Evolutionary conservation across 2,888 invertebrate species (phyloP).

Genomic region (Stegana nigrithorax): DNA sequence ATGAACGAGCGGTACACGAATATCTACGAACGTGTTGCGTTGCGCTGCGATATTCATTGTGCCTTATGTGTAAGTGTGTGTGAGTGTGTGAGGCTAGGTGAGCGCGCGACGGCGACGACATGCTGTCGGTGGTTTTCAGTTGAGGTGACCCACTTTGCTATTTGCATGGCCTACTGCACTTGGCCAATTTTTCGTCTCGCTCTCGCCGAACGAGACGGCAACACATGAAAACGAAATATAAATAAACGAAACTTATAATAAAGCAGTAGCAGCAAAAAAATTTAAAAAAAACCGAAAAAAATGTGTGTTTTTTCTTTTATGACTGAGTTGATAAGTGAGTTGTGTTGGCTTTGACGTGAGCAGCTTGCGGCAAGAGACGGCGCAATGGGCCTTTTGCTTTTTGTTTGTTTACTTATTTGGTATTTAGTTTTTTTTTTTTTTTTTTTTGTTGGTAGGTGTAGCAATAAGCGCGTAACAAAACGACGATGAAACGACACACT

Average conservation of each 20-base stretch:
- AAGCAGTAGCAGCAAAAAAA: constrained; percentile 9
- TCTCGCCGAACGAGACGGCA: constrained; percentile 34
- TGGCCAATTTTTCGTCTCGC: constrained; percentile 68
- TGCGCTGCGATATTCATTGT: constrained; percentile 14
- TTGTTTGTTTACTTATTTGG: background rate
- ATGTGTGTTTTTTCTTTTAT: constrained; percentile 7
- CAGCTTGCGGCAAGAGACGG: background rate
- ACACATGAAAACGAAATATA: constrained; percentile 3
- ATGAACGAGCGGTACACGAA: background rate
- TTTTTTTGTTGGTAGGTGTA: background rate
- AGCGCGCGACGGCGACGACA: constrained; percentile 2
- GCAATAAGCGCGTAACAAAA: background rate
- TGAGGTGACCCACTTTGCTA: constrained; percentile 65
- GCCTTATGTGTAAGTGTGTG: constrained; percentile 5
- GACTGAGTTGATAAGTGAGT: background rate
- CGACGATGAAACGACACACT: background rate
- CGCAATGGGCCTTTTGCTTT: background rate
- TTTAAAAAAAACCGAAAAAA: constrained; percentile 16
- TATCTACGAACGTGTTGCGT: background rate
- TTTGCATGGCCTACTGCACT: constrained; percentile 70
- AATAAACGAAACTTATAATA: constrained; percentile 12
- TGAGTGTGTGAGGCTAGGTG: constrained; percentile 22
- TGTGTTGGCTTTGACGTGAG: background rate
- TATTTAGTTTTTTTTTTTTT: background rate
- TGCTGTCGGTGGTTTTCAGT: constrained; percentile 25